Percentiles rank a stretch among this genome's conserved stretches.
phyloP scores from a whole-genome alignment of 2,888 invertebrate species.

The Alloplasta piceator region DNA sequence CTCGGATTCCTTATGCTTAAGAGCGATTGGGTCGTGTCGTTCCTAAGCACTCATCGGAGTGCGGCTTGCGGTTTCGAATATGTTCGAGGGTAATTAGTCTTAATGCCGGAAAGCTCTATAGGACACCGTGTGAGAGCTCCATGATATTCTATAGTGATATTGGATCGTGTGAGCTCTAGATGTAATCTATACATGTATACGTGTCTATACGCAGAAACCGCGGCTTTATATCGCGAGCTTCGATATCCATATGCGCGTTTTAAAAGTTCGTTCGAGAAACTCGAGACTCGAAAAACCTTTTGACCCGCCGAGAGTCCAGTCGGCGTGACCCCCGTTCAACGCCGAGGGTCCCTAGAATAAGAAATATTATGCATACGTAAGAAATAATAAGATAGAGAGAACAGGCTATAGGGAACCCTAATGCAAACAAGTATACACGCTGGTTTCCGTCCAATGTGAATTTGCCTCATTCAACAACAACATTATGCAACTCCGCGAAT shows the following conservation, averaged over 20 bases:
- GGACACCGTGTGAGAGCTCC: constrained; percentile 48
- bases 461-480: constrained; percentile 18
- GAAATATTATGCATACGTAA: constrained; percentile 50
- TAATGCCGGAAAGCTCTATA: constrained; percentile 55
- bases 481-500: constrained; percentile 35
- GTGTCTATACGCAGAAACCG: constrained; percentile 1
- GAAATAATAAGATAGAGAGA: constrained; percentile 34
- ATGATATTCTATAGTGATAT: constrained; percentile 50
- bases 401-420: constrained; percentile 1
- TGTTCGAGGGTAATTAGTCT: constrained; percentile 55
- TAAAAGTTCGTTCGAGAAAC: constrained; percentile 58
- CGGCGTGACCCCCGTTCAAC: constrained; percentile 25
- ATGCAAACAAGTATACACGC: constrained; percentile 28
- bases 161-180: constrained; percentile 22
- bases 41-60: constrained; percentile 28
- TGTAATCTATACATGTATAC: constrained; percentile 1
- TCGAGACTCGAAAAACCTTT: constrained; percentile 61
- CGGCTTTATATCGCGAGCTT: constrained; percentile 43
- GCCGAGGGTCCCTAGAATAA: constrained; percentile 22
- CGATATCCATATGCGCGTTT: constrained; percentile 47
- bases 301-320: constrained; percentile 50
- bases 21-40: constrained; percentile 32
- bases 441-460: constrained; percentile 1
- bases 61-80: constrained; percentile 46
- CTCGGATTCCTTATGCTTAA: constrained; percentile 64